These are phyloP conservation scores for Anoura caudifer DNA, from an alignment of 2,113 vertebrate genomes.

Conservation along the genomic window DNA sequence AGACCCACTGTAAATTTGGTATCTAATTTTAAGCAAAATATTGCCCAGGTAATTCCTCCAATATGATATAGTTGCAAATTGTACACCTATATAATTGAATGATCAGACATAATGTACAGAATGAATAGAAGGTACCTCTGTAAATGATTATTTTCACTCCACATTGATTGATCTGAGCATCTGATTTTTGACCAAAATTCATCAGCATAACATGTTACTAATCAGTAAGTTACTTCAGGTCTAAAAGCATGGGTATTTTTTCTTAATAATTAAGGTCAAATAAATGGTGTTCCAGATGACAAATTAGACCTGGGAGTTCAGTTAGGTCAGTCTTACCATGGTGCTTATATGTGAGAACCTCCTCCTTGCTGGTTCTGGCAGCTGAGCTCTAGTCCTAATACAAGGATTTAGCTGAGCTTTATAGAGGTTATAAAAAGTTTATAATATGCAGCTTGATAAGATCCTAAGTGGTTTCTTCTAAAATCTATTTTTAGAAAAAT, in stretches of 20 bases:
- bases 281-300: neutral
- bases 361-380: neutral
- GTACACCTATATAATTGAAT: neutral
- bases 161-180: neutral
- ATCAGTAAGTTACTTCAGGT: neutral
- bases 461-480: slow-evolving; percentile 7
- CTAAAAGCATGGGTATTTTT: neutral
- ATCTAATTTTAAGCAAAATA: neutral
- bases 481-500: slow-evolving; percentile 50
- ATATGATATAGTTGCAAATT: neutral
- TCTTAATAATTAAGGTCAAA: neutral
- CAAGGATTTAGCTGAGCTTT: neutral
- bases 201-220: neutral
- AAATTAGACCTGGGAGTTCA: neutral
- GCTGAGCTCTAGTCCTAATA: neutral
- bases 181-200: neutral
- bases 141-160: neutral
- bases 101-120: neutral
- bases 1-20: neutral
- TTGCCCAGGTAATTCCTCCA: neutral
- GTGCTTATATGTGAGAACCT: neutral
- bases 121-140: neutral
- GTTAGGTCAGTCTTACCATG: neutral
- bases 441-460: neutral
- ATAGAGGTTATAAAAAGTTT: neutral